Evolutionary conservation across 1,140 invertebrate species (phyloP).

Genomic region (Drosophila grimshawi): DNA sequence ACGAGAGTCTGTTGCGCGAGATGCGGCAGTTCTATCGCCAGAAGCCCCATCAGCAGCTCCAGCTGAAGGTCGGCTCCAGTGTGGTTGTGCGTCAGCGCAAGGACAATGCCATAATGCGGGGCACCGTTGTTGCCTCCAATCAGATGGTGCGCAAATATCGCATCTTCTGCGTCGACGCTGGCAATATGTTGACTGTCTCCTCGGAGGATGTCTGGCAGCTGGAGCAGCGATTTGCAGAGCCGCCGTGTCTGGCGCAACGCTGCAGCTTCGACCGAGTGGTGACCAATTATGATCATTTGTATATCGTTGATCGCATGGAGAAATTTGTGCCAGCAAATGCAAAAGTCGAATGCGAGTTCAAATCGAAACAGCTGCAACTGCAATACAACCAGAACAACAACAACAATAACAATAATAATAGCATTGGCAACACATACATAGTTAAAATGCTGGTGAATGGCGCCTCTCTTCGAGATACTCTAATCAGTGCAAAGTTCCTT

Average conservation of each 20-base stretch:
- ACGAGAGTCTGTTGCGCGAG: slow-evolving; percentile 88
- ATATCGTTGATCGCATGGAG: slow-evolving; percentile 86
- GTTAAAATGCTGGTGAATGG: slow-evolving; percentile 75
- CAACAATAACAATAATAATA: slow-evolving; percentile 13
- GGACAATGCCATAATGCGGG: slow-evolving; percentile 89
- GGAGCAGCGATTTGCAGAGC: slow-evolving; percentile 87
- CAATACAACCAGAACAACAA: slow-evolving; percentile 3
- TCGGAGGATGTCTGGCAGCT: slow-evolving; percentile 88
- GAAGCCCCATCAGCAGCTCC: slow-evolving; percentile 84
- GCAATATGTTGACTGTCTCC: slow-evolving; percentile 88
- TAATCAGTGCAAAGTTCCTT: slow-evolving; percentile 65
- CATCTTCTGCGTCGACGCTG: slow-evolving; percentile 90
- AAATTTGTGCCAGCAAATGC: slow-evolving; percentile 78
- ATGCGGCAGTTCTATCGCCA: slow-evolving; percentile 88
- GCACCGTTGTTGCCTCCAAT: slow-evolving; percentile 86
- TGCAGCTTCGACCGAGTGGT: slow-evolving; percentile 87
- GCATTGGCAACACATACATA: slow-evolving; percentile 35
- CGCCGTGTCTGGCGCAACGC: slow-evolving; percentile 89
- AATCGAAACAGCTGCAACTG: slow-evolving; percentile 40
- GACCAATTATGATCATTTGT: slow-evolving; percentile 85
- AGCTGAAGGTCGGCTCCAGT: slow-evolving; percentile 86
- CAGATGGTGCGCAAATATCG: slow-evolving; percentile 86
- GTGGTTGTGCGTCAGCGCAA: slow-evolving; percentile 89
- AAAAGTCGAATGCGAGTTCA: slow-evolving; percentile 71
- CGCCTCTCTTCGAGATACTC: slow-evolving; percentile 54